Conservation (phyloP, 2,797 vertebrate species). For the Trematomus bernacchii region DNA sequence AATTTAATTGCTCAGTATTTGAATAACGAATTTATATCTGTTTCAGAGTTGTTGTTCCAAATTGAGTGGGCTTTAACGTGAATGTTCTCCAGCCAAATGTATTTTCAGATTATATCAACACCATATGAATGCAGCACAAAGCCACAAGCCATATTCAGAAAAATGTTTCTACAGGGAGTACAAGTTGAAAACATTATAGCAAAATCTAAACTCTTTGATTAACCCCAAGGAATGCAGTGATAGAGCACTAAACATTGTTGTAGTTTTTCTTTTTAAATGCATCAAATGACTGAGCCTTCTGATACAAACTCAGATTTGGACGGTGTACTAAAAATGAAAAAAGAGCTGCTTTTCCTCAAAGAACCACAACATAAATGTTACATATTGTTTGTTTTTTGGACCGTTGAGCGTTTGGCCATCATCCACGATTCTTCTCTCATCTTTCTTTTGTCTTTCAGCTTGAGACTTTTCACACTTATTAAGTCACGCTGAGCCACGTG, state of each 20-base stretch:
- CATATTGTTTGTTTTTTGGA: neutral
- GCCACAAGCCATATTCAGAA: too few relatives aligned
- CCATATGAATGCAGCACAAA: too few relatives aligned
- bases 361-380: neutral
- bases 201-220: neutral
- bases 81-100: too few relatives aligned
- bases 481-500: slow-evolving; percentile 43
- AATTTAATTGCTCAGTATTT: too few relatives aligned
- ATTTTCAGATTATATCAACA: too few relatives aligned
- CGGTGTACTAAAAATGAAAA: neutral
- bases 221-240: too few relatives aligned
- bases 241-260: too few relatives aligned
- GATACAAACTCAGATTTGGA: neutral
- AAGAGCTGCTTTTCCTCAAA: neutral
- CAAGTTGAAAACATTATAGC: neutral
- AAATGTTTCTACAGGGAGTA: neutral
- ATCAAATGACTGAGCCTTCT: neutral
- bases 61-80: too few relatives aligned
- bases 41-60: too few relatives aligned
- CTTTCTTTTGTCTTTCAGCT: slow-evolving; percentile 15
- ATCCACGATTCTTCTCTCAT: neutral
- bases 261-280: too few relatives aligned
- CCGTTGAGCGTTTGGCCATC: neutral
- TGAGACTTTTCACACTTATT: slow-evolving; percentile 35
- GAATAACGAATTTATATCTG: too few relatives aligned